Base-by-base conservation (phyloP, 2,888 invertebrate genomes). In the Eupithecia tripunctaria region DNA sequence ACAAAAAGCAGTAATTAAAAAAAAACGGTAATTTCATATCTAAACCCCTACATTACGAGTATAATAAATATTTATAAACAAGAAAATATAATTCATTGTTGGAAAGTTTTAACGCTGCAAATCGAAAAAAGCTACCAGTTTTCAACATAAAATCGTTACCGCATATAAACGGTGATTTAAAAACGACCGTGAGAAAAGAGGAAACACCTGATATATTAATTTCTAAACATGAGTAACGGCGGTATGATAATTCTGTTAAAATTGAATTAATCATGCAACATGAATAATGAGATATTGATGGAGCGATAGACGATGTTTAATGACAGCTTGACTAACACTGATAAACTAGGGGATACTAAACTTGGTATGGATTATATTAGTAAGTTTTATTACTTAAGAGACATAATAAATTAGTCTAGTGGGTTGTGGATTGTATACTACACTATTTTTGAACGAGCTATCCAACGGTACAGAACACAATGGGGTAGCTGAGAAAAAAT, bases 161-260 rank as follows among this genome's bases (percentile, higher is more conserved):
- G 25, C 56, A 14, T 56, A 56, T 56, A 25, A 56, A 56, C 56
- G 72, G 77, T 78, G 70, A 79, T 80, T 80, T 78, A 76, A 83
- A 82, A 75, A 80, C 71, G 76, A 70, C 74, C 79, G 80, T 80
- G 81, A 79, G 80, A 80, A 82, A 71, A 78, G 56, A 63, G 78
- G 76, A 76, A 78, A 78, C 71, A 68, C 70, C 72, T 72, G 76
- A 78, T 76, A 68, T 72, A 75, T 77, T 72, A 75, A 77, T 77
- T 75, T 75, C 62, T 60, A 64, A 78, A 73, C 67, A 79, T 79
- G 76, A 78, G 76, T 78, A 75, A 77, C 60, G 72, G 67, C 76
- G 72, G 71, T 80, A 76, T 77, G 72, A 76, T 79, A 73, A 78
- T 75, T 71, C 73, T 67, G 68, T 78, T 76, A 77, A 74, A 73